Conservation (phyloP, 2,113 vertebrate species). For the Nanger granti region DNA sequence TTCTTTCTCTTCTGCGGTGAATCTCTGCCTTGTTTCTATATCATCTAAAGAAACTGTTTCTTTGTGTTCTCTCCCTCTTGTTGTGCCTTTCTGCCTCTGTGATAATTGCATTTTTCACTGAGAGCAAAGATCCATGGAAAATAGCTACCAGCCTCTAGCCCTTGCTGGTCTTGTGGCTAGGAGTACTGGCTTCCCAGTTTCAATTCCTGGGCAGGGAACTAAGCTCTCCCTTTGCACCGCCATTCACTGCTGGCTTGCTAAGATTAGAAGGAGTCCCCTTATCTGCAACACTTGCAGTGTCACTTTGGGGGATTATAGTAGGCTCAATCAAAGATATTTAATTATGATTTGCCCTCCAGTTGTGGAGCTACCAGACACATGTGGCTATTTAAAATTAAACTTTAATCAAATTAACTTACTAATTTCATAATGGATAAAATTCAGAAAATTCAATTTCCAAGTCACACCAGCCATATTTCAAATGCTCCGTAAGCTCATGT, state of each 20-base stretch:
- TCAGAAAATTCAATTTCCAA: not conserved
- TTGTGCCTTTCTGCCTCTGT: not conserved
- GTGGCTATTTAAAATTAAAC: not conserved
- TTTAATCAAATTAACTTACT: not conserved
- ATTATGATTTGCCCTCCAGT: not conserved
- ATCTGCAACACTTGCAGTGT: not conserved
- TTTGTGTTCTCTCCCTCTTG: not conserved
- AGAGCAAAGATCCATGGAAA: not conserved
- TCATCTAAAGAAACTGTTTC: not conserved
- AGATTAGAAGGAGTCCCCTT: not conserved
- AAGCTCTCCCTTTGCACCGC: not conserved
- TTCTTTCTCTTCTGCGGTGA: not conserved
- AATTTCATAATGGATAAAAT: not conserved
- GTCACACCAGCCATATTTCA: not conserved
- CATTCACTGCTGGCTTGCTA: not conserved
- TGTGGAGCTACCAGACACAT: not conserved
- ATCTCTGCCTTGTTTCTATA: not conserved
- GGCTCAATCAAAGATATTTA: not conserved
- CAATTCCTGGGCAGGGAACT: not conserved
- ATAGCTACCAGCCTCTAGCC: not conserved
- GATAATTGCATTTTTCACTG: not conserved
- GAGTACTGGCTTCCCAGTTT: not conserved
- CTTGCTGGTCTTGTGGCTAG: not conserved
- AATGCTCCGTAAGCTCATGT: fast-evolving
- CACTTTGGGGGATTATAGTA: too few relatives aligned